Conservation (phyloP, 1,140 invertebrate genomes). For the Neomicropteryx cornuta region DNA sequence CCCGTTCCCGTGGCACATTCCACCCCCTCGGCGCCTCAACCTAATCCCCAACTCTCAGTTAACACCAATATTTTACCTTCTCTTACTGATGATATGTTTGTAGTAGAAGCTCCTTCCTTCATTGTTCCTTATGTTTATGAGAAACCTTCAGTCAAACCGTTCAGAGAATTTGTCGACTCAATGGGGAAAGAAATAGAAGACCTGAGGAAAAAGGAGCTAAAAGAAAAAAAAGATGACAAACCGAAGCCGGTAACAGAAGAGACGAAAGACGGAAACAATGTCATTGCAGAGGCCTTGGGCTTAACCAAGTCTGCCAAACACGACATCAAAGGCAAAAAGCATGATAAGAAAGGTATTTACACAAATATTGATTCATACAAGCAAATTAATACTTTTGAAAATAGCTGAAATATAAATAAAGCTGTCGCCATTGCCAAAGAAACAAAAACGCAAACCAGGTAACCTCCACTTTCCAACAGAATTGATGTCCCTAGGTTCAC, state of each 20-base stretch:
- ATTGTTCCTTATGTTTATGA: constrained; percentile 87
- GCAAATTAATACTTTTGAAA: too few relatives aligned
- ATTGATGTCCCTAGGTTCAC: too few relatives aligned
- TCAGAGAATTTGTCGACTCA: constrained; percentile 64
- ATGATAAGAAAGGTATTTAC: constrained; percentile 22
- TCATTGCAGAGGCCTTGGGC: constrained; percentile 16
- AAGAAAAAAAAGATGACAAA: constrained; percentile 35
- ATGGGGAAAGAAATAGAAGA: constrained; percentile 53
- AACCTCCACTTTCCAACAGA: too few relatives aligned
- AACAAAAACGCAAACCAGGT: too few relatives aligned
- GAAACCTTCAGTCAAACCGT: constrained; percentile 66
- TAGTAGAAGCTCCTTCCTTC: constrained; percentile 80
- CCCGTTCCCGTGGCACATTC: too few relatives aligned
- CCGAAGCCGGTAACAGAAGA: constrained; percentile 30
- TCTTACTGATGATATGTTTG: constrained; percentile 79
- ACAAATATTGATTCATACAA: background rate
- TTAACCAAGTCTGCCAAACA: constrained; percentile 19
- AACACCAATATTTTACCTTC: constrained; percentile 47
- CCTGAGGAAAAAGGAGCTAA: constrained; percentile 31
- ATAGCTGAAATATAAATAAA: too few relatives aligned
- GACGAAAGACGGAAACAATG: constrained; percentile 36
- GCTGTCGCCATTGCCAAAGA: too few relatives aligned
- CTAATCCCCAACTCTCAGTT: too few relatives aligned
- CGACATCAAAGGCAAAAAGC: constrained; percentile 23
- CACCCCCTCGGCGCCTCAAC: too few relatives aligned